These are phyloP conservation scores for Drosophila pseudoobscura DNA, from an alignment of 1,140 invertebrate species.

Conservation along the genomic window DNA sequence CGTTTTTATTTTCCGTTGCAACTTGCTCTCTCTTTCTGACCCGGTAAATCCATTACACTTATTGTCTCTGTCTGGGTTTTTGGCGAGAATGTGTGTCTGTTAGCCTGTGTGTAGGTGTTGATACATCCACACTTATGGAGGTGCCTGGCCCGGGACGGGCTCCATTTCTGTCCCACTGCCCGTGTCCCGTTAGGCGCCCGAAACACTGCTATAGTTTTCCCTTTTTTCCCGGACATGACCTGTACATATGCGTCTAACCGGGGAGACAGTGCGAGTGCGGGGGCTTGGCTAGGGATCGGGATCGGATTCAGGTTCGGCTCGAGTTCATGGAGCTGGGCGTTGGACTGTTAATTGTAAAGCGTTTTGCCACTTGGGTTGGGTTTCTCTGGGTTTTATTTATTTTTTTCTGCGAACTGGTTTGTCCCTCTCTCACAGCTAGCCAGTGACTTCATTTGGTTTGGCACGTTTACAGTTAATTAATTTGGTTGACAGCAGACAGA, in stretches of 20 bases:
- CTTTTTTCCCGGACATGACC: slow-evolving; percentile 48
- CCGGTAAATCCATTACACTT: slow-evolving; percentile 31
- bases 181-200: slow-evolving; percentile 35
- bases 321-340: slow-evolving; percentile 16
- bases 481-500: slow-evolving; percentile 24
- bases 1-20: slow-evolving; percentile 52
- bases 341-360: slow-evolving; percentile 67
- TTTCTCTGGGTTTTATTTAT: slow-evolving; percentile 4
- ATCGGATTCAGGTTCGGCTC: slow-evolving; percentile 18
- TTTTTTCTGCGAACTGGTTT: slow-evolving; percentile 3
- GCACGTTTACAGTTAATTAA: slow-evolving; percentile 75
- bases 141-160: background rate
- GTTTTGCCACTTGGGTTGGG: slow-evolving; percentile 8
- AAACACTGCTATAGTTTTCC: slow-evolving; percentile 39
- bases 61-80: slow-evolving; percentile 31
- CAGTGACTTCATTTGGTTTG: slow-evolving; percentile 72
- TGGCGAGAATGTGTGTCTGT: slow-evolving; percentile 16
- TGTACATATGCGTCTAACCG: slow-evolving; percentile 33
- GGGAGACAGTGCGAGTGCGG: background rate
- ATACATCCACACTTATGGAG: slow-evolving; percentile 53
- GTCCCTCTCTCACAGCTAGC: background rate
- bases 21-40: slow-evolving; percentile 15
- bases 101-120: slow-evolving; percentile 62
- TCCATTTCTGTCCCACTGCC: slow-evolving; percentile 14
- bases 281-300: slow-evolving; percentile 2